Evolutionary conservation across 1,140 invertebrate genomes (phyloP), one percentile per base, ranked within the genome.

Genomic region (Ostrea denselamellosa): DNA sequence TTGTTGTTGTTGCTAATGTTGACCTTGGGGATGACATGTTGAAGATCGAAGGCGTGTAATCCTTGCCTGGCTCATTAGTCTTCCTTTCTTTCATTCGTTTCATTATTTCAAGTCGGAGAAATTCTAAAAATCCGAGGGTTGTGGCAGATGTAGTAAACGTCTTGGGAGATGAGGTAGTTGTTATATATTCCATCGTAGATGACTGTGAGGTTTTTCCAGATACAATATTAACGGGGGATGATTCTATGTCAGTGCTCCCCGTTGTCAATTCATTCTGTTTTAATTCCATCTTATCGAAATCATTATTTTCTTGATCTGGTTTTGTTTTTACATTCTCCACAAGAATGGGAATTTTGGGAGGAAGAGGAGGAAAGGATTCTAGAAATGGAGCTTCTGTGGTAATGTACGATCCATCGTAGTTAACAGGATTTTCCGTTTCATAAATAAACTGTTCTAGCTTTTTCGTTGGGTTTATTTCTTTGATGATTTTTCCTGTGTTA

Each of bases 41-140:
- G 25, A 77, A 34, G 12, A 77, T 34, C 5, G 25, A 28, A 28
- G 68, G 68, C 25, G 68, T 77, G 10, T 10, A 77, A 77, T 77
- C 68, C 12, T 77, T 77, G 7, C 68, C 68, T 34, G 28, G 14
- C 14, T 8, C 17, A 17, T 7, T 28, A 8, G 22, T 34, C 25
- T 34, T 77, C 14, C 68, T 77, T 28, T 77, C 68, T 17, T 77
- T 77, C 68, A 77, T 77, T 77, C 68, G 22, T 77, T 77, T 77
- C 68, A 77, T 77, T 34, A 77, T 77, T 77, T 77, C 68, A 14
- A 77, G 22, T 77, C 68, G 22, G 22, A 77, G 68, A 17, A 77
- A 77, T 77, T 77, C 68, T 28, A 77, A 77, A 17, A 77, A 77
- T 12, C 68, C 68, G 14, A 77, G 12, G 3, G 68, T 77, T 2